These are phyloP conservation scores for Ciconia maguari DNA, from an alignment of 2,113 vertebrate species.

Conservation along the genomic window DNA sequence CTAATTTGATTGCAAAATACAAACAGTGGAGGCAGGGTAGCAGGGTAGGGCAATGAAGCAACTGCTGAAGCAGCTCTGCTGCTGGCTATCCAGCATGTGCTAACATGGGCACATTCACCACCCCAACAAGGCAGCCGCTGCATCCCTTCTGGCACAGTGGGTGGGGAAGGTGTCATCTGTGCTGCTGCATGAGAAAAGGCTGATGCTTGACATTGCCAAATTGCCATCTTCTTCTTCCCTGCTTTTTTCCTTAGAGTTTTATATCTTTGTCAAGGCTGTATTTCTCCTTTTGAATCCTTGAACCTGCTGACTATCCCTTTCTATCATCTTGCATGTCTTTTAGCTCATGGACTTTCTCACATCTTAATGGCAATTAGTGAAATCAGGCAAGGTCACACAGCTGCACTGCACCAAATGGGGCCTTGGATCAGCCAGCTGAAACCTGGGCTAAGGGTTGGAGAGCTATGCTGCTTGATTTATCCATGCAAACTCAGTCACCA, in stretches of 20 bases:
- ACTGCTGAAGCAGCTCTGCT: neutral
- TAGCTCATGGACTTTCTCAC: neutral
- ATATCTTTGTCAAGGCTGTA: neutral
- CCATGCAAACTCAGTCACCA: neutral
- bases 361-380: neutral
- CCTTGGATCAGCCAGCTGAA: neutral
- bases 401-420: neutral
- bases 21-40: neutral
- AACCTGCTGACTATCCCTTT: neutral
- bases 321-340: neutral
- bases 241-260: neutral
- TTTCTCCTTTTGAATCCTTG: neutral
- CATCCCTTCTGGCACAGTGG: neutral
- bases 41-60: fast-evolving
- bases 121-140: fast-evolving
- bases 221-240: neutral
- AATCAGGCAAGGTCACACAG: neutral
- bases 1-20: neutral
- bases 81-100: fast-evolving
- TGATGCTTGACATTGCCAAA: neutral
- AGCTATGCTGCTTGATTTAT: neutral
- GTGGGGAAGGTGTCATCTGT: neutral
- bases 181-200: neutral
- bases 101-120: neutral
- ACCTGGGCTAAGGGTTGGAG: neutral